A percentile compares a stretch with the other conserved stretches of the same genome.
Evolutionary conservation across 2,113 vertebrate genomes (phyloP).

Genomic region (Colistium nudipinnis): DNA sequence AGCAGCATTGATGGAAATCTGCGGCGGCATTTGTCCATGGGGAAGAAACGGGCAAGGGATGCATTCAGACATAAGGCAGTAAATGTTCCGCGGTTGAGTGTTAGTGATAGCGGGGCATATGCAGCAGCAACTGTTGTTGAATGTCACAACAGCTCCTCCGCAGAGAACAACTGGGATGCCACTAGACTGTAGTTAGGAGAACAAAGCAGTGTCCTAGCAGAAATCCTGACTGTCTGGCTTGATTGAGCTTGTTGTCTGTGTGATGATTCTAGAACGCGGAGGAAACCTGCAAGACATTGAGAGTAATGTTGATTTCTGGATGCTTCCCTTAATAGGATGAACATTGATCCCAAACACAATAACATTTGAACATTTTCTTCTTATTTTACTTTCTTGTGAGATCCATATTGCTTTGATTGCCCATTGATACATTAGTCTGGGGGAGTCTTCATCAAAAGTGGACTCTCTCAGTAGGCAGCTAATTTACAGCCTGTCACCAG

Average conservation of each 20-base stretch:
- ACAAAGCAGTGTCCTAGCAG: not conserved
- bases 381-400: not conserved
- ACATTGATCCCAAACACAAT: not conserved
- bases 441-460: not conserved
- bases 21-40: slow-evolving; percentile 35
- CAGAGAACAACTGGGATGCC: not conserved
- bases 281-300: not conserved
- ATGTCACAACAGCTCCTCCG: slow-evolving; percentile 42
- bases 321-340: not conserved
- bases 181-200: not conserved
- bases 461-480: not conserved
- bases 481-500: not conserved
- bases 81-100: slow-evolving; percentile 21
- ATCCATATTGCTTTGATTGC: not conserved
- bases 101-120: slow-evolving; percentile 34
- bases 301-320: not conserved
- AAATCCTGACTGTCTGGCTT: not conserved
- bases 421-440: not conserved
- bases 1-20: slow-evolving; percentile 62
- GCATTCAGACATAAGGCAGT: slow-evolving; percentile 38
- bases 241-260: not conserved
- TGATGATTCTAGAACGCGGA: not conserved
- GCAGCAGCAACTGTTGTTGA: slow-evolving; percentile 29
- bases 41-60: slow-evolving; percentile 31
- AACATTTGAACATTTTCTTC: not conserved